Conservation (phyloP, 2,888 invertebrate genomes). For the Apamea anceps region DNA sequence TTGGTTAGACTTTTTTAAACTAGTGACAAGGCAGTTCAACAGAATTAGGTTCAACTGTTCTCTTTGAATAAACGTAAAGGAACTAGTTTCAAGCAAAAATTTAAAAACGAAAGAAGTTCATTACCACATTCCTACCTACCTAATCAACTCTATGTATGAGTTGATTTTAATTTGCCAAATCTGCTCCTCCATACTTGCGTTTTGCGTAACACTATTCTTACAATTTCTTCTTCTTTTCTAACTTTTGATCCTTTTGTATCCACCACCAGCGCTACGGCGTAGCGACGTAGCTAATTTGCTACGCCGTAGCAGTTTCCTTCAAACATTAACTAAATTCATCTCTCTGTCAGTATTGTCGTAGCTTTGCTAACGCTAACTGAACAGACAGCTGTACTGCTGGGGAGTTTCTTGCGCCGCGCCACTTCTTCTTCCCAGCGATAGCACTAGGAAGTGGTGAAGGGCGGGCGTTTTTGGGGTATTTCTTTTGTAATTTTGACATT, state of each 20-base stretch:
- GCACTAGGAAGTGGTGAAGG: too few species aligned
- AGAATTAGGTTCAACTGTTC: neutral
- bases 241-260: neutral
- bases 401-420: too few species aligned
- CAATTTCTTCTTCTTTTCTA: too few species aligned
- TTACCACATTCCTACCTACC: neutral
- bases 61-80: neutral
- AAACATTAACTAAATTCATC: neutral
- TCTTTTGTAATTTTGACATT: too few species aligned
- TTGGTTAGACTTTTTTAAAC: neutral
- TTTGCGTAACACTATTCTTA: neutral
- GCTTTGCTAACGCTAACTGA: too few species aligned
- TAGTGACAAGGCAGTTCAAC: neutral
- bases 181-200: neutral
- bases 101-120: neutral
- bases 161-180: neutral
- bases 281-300: neutral
- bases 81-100: neutral
- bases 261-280: conserved; percentile 3
- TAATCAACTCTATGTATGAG: too few species aligned
- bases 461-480: too few species aligned
- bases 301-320: conserved; percentile 18
- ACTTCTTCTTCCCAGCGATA: too few species aligned
- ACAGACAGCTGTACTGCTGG: too few species aligned
- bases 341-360: conserved; percentile 4